These are phyloP conservation scores for Ricordea florida DNA, from an alignment of 92 coral and sea anemone species.

Conservation along the genomic window DNA sequence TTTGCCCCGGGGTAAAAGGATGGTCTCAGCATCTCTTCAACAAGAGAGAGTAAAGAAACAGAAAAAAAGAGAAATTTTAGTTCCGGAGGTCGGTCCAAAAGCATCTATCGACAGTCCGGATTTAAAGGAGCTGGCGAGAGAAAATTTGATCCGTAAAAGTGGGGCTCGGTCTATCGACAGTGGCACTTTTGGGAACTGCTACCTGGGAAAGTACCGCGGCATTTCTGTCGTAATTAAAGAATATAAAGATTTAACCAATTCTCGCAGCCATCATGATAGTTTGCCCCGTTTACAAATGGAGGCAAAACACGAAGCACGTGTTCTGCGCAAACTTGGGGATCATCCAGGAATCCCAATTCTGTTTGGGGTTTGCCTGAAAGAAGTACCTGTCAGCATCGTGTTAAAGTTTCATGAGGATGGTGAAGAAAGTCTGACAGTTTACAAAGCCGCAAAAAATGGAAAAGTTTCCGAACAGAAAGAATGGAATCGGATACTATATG, in stretches of 20 bases:
- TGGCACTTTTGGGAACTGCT: conserved; percentile 48
- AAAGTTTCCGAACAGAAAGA: not conserved
- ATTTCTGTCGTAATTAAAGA: conserved; percentile 47
- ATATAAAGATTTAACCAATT: conserved; percentile 5
- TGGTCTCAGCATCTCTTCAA: conserved; percentile 26
- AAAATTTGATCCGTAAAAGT: conserved; percentile 9
- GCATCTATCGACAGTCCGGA: not conserved
- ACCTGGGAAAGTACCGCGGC: conserved; percentile 29
- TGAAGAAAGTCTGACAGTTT: conserved; percentile 25
- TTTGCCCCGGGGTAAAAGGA: conserved; percentile 24
- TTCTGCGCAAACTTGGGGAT: conserved; percentile 19
- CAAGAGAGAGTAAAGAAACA: no score
- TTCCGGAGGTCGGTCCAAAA: not conserved
- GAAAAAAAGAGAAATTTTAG: not conserved
- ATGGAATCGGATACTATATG: conserved; percentile 34
- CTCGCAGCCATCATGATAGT: not conserved
- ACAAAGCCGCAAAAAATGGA: conserved; percentile 23
- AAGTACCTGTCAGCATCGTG: conserved; percentile 26
- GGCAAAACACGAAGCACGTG: conserved; percentile 7
- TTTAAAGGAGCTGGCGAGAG: not conserved
- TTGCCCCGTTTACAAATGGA: conserved; percentile 1
- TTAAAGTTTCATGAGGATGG: conserved; percentile 50
- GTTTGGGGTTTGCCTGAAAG: conserved; percentile 21
- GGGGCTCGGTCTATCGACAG: conserved; percentile 21
- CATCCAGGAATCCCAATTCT: conserved; percentile 46